phyloP scores from a whole-genome alignment of 2,113 vertebrate species.

The Chelonoidis abingdonii region DNA sequence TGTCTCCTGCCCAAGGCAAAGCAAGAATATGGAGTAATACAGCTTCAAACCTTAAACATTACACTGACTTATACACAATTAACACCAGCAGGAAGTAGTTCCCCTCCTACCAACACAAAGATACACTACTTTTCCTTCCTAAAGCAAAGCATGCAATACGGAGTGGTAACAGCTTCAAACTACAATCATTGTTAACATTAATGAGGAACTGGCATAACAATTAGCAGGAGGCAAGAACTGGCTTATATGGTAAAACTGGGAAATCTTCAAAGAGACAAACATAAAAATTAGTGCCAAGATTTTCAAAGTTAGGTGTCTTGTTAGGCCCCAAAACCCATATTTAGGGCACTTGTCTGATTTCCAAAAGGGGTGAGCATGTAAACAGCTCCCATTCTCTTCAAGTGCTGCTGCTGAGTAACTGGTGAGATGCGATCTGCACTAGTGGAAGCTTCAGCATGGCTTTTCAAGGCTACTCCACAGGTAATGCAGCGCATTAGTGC shows the following conservation, averaged over 20 bases:
- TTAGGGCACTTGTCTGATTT: not conserved
- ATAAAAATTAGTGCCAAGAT: not conserved
- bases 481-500: not conserved
- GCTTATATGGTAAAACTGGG: not conserved
- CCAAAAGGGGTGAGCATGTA: not conserved
- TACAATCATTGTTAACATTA: not conserved
- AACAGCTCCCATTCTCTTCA: not conserved
- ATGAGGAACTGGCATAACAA: not conserved
- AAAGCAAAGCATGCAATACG: not conserved
- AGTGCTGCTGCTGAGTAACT: not conserved
- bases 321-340: not conserved
- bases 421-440: not conserved
- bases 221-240: not conserved
- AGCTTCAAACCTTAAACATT: not conserved
- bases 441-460: not conserved
- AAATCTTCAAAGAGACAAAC: not conserved
- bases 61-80: not conserved
- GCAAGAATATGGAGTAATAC: not conserved
- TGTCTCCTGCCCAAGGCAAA: not conserved
- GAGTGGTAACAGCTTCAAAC: not conserved
- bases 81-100: not conserved
- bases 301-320: not conserved
- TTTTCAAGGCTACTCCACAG: not conserved
- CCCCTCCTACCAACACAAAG: not conserved
- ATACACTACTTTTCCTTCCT: not conserved